These are phyloP conservation scores for Cosmopolites sordidus DNA, from an alignment of 2,888 invertebrate genomes.

Conservation along the genomic window DNA sequence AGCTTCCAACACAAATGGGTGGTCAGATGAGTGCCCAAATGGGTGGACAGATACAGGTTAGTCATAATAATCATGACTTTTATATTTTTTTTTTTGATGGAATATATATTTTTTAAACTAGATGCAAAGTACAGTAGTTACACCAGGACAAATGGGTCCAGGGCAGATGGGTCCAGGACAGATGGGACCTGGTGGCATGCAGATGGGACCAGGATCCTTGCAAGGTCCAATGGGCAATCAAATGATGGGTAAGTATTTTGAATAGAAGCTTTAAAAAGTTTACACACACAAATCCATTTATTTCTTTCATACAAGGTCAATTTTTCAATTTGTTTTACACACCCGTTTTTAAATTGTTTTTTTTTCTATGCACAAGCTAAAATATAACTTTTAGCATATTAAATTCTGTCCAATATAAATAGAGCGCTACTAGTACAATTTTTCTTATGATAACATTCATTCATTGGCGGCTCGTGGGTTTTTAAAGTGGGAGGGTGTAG, in stretches of 20 bases:
- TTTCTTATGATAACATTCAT: too few species aligned
- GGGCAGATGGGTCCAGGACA: conserved; percentile 53
- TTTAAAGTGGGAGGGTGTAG: too few species aligned
- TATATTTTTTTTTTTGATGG: too few species aligned
- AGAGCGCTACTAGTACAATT: too few species aligned
- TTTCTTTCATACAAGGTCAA: too few species aligned
- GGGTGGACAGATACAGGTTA: conserved; percentile 42
- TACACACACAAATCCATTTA: too few species aligned
- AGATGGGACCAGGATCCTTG: conserved; percentile 37
- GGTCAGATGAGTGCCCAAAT: conserved; percentile 36
- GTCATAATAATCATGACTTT: not conserved
- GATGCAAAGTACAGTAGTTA: conserved; percentile 23
- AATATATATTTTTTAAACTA: conserved; percentile 4
- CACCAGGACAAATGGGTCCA: conserved; percentile 48
- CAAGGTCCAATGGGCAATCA: conserved; percentile 40
- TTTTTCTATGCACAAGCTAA: too few species aligned
- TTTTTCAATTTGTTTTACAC: too few species aligned
- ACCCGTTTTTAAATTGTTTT: too few species aligned
- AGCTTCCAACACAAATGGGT: conserved; percentile 36
- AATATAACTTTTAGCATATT: too few species aligned
- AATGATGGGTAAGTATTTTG: conserved; percentile 33
- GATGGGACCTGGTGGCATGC: conserved; percentile 41
- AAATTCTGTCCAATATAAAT: too few species aligned
- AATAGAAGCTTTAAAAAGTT: not conserved
- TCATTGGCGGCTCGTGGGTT: too few species aligned